These are phyloP conservation scores for Cisticola juncidis DNA, from an alignment of 2,113 vertebrate genomes.

Conservation along the genomic window DNA sequence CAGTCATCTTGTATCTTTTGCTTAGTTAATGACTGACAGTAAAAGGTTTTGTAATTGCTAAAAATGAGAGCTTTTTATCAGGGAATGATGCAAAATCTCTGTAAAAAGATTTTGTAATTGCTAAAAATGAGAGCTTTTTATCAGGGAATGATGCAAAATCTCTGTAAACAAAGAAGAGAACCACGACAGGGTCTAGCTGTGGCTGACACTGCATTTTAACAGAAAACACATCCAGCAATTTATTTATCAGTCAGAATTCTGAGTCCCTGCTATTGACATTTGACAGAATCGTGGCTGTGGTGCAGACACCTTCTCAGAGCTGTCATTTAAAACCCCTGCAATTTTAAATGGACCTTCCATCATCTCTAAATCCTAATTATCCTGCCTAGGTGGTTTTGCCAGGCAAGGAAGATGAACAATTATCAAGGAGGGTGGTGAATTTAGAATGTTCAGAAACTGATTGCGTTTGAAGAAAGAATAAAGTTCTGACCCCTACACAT, in stretches of 20 bases:
- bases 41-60: slow-evolving; percentile 27
- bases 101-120: slow-evolving; percentile 26
- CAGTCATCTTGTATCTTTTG: neutral
- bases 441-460: neutral
- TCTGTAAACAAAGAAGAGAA: slow-evolving; percentile 3
- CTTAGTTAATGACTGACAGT: slow-evolving; percentile 30
- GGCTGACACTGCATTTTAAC: neutral
- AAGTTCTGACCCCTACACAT: neutral
- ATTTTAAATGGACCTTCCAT: neutral
- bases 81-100: neutral
- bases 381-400: neutral
- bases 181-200: neutral
- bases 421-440: neutral
- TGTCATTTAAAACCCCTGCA: neutral
- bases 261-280: neutral
- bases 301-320: neutral
- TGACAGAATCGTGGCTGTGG: neutral
- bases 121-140: slow-evolving; percentile 6
- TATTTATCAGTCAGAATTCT: slow-evolving; percentile 9
- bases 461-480: neutral
- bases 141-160: neutral
- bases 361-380: neutral
- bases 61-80: slow-evolving; percentile 14
- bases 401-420: neutral
- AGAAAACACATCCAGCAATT: neutral